Evolutionary conservation across 2,113 vertebrate species (phyloP).

Genomic region (Gallinago jamesoni): DNA sequence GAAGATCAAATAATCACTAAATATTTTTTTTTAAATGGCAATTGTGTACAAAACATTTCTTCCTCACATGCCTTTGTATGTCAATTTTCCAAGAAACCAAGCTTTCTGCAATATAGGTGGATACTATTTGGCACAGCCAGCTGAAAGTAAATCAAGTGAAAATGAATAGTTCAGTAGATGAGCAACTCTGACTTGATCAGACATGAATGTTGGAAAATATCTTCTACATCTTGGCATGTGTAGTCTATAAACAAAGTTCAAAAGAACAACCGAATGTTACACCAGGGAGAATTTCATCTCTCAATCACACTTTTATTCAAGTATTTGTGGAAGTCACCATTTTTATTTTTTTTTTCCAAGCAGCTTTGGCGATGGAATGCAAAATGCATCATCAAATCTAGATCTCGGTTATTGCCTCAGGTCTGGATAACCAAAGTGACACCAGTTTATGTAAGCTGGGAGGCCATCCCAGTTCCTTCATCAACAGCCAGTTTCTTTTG

Average conservation of each 20-base stretch:
- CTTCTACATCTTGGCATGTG: background rate
- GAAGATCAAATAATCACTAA: background rate
- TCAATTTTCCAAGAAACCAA: background rate
- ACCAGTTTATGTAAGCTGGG: background rate
- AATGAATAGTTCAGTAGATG: background rate
- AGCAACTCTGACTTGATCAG: constrained; percentile 12
- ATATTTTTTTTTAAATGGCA: background rate
- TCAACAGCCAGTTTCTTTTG: background rate
- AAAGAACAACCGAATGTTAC: background rate
- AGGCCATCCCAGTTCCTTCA: background rate
- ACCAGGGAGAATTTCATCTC: background rate
- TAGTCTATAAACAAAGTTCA: constrained; percentile 1
- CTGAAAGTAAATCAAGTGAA: constrained; percentile 14
- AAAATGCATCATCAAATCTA: background rate
- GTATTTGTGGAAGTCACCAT: background rate
- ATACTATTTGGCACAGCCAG: background rate
- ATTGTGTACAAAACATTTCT: background rate
- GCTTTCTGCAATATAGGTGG: background rate
- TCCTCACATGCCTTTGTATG: background rate
- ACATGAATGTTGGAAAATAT: constrained; percentile 24
- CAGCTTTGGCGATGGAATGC: background rate
- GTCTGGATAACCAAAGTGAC: background rate
- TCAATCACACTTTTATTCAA: background rate
- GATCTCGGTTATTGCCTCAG: background rate
- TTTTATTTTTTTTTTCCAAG: background rate